Base-by-base conservation (phyloP, 1,140 invertebrate genomes). In the Euura lappo region DNA sequence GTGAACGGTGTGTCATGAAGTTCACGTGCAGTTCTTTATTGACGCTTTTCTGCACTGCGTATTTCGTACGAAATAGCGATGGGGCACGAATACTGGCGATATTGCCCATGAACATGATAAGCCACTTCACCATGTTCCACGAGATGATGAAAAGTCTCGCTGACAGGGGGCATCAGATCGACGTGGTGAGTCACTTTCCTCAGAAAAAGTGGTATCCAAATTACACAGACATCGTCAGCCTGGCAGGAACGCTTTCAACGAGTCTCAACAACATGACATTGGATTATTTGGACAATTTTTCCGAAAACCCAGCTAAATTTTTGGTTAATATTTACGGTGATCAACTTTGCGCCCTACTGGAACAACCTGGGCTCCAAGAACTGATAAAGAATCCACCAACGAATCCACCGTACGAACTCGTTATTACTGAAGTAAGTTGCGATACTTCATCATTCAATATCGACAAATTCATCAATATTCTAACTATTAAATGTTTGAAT, bases 111-210 rank as follows among this genome's bases (percentile, higher is more conserved):
- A 72, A 82, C 44, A 79, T 78, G 0, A 84, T 79, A 67, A 89
- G 87, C 69, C 88, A 89, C 71, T 87, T 83, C 71, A 45, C 80
- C 0, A 84, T 86, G 68, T 78, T 78, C 11, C 81, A 85, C 45
- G 44, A 74, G 3, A 4, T 89, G 6, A 81, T 87, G 77, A 79
- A 80, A 43, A 79, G 66, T 6, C 72, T 89, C 0, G 87, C 86
- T 0, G 75, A 71, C 6, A 80, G 81, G 0, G 89, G 89, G 0
- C 89, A 89, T 74, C 80, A 84, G 13, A 82, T 89, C 0, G 85
- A 86, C 42, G 83, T 89, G 0, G 71, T 89, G 4, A 79, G 80
- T 2, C 82, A 86, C n/a, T 88, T 86, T 71, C 84, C 86, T 0
- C 28, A 75, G 6, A 84, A 85, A 45, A 80, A 81, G 6, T 77